These are phyloP conservation scores for Temnothorax ravouxi DNA, from an alignment of 2,888 invertebrate species.

Conservation along the genomic window DNA sequence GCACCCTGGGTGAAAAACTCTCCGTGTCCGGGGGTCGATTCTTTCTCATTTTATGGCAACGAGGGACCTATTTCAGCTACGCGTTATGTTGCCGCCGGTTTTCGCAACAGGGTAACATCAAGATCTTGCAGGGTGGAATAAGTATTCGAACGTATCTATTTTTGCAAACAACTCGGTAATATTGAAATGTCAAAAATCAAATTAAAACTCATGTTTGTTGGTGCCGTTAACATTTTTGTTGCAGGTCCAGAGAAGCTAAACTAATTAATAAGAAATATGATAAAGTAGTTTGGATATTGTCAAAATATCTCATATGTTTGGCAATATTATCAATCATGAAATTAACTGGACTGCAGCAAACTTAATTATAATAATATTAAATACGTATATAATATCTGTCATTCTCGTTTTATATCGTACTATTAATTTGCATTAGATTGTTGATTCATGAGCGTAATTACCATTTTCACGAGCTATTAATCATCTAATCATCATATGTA, in stretches of 20 bases:
- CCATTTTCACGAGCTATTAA: constrained; percentile 56
- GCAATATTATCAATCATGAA: constrained; percentile 15
- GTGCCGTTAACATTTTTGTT: background rate
- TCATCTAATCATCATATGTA: constrained; percentile 56
- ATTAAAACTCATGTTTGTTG: background rate
- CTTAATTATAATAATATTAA: constrained; percentile 42
- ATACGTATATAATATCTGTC: constrained; percentile 40
- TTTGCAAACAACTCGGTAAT: background rate
- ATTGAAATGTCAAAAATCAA: background rate
- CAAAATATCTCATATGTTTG: constrained; percentile 21
- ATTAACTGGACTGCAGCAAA: constrained; percentile 26
- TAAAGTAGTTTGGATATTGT: constrained; percentile 15
- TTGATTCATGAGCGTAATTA: constrained; percentile 52
- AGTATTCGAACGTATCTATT: background rate
- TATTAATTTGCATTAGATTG: constrained; percentile 57
- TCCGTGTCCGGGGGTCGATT: constrained; percentile 69
- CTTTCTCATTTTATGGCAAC: constrained; percentile 74
- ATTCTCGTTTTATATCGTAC: constrained; percentile 38
- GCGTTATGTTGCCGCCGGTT: constrained; percentile 69
- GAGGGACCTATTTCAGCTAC: constrained; percentile 69
- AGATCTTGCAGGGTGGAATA: background rate
- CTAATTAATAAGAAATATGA: constrained; percentile 20
- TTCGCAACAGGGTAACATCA: constrained; percentile 59
- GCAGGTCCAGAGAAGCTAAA: background rate
- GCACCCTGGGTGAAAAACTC: constrained; percentile 58